Evolutionary conservation across 2,797 vertebrate genomes (phyloP), one percentile per base, ranked within the genome.

Genomic region (Nannoperca australis): DNA sequence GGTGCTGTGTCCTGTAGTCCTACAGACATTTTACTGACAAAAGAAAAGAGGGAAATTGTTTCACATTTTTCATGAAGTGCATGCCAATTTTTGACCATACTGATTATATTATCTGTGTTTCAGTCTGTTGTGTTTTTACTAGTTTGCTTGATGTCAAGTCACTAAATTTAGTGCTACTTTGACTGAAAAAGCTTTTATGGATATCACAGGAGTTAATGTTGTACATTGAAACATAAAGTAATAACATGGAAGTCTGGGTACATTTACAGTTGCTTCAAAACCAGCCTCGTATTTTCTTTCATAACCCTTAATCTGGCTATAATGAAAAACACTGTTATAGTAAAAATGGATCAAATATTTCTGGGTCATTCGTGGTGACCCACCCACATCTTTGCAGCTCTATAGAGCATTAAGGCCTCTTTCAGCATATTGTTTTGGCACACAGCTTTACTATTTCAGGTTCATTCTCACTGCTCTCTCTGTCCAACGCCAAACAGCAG

Each of bases 1-100:
- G 55, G 17, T 82, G 64, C 44, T 61, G 24, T 45, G 67, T 64
- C 56, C 55, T 54, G 24, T 7, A 3, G 27, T 3, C 22, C 27
- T 20, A 11, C 61, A 62, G 2, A 40, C 1, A 4, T 63, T 62
- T 44, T 44, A 66, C n/a, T 11, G 50, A 18, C n/a, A 44, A 61
- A 24, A 47, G 24, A 61, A 61, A 40, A 44, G 63, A 7, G 2
- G 14, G 2, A 42, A 44, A 47, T 58, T 55, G 10, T 9, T 22
- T 62, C 11, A n/a, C 30, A 18, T 42, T 62, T 58, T 18, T 40
- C 27, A 42, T 13, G 9, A 7, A 36, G 24, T 8, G 2, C 55
- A 59, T 36, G 18, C 2, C 0, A 15, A 60, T 66, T 36, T 70
- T 54, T 1, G n/a, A n/a, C n/a, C n/a, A n/a, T n/a, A n/a, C n/a